Conservation (phyloP, 2,797 vertebrate species). For the Sparidentex hasta region DNA sequence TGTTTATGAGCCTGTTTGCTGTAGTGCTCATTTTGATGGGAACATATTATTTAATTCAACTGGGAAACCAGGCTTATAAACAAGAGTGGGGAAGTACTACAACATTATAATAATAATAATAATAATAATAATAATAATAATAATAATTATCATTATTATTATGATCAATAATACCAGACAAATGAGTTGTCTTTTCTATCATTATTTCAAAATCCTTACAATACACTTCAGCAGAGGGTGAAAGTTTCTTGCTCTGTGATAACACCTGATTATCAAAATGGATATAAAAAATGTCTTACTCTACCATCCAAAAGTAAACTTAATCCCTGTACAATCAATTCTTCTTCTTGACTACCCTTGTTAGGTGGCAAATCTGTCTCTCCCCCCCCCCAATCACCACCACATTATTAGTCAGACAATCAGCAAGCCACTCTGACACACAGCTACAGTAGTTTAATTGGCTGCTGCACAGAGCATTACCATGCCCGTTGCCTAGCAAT, state of each 20-base stretch:
- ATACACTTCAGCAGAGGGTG: neutral
- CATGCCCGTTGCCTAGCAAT: constrained; percentile 85
- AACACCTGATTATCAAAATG: constrained; percentile 32
- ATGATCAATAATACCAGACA: neutral
- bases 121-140: too few relatives aligned
- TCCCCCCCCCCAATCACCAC: constrained; percentile 51
- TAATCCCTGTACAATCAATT: constrained; percentile 72
- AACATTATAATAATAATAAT: too few relatives aligned
- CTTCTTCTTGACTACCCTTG: constrained; percentile 67
- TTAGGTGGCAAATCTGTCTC: constrained; percentile 77
- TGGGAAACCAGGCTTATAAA: constrained; percentile 1
- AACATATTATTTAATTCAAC: neutral
- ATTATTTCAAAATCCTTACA: neutral
- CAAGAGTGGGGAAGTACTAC: neutral
- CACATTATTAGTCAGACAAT: constrained; percentile 80
- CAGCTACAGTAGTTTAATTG: constrained; percentile 76
- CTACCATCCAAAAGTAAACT: constrained; percentile 53
- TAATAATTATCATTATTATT: neutral
- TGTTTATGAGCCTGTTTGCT: constrained; percentile 3
- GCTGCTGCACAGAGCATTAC: constrained; percentile 73
- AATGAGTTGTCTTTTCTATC: neutral
- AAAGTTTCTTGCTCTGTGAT: constrained; percentile 6
- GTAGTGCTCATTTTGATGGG: constrained; percentile 6
- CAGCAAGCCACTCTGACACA: constrained; percentile 77
- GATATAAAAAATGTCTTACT: constrained; percentile 50